phyloP scores from a whole-genome alignment of 2,888 invertebrate species.

The Unio pictorum region DNA sequence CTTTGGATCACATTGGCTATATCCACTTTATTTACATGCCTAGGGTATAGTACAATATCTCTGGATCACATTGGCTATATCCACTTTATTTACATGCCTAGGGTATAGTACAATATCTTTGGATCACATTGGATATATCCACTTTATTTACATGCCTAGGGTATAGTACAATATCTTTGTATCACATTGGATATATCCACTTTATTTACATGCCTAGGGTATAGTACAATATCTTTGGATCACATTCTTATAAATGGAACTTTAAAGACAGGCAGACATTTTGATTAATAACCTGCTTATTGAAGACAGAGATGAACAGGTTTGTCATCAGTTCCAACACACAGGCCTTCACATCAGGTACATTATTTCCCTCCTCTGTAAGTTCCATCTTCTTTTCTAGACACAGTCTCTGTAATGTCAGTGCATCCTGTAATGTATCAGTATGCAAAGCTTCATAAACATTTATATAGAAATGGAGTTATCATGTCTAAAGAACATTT shows the following conservation, averaged over 20 bases:
- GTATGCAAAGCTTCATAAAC: too few species aligned
- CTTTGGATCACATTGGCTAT: too few species aligned
- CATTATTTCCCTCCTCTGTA: slow-evolving; percentile 81
- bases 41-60: too few species aligned
- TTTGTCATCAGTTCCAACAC: slow-evolving; percentile 92
- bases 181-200: background rate
- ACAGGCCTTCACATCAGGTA: slow-evolving; percentile 86
- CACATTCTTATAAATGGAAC: too few species aligned
- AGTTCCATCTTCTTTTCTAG: slow-evolving; percentile 91
- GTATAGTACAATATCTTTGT: too few species aligned
- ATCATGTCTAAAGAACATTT: too few species aligned
- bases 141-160: background rate
- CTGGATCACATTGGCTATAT: too few species aligned
- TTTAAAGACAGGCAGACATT: too few species aligned
- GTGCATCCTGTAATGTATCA: slow-evolving; percentile 79
- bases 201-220: background rate
- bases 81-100: too few species aligned
- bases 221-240: background rate
- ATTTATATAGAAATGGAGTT: too few species aligned
- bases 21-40: too few species aligned
- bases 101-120: too few species aligned
- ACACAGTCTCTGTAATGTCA: slow-evolving; percentile 91
- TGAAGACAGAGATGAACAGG: slow-evolving; percentile 93
- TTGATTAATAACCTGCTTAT: slow-evolving; percentile 79
- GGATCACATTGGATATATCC: background rate